Evolutionary conservation across 2,797 vertebrate species (phyloP).

Genomic region (Tamandua tetradactyla): DNA sequence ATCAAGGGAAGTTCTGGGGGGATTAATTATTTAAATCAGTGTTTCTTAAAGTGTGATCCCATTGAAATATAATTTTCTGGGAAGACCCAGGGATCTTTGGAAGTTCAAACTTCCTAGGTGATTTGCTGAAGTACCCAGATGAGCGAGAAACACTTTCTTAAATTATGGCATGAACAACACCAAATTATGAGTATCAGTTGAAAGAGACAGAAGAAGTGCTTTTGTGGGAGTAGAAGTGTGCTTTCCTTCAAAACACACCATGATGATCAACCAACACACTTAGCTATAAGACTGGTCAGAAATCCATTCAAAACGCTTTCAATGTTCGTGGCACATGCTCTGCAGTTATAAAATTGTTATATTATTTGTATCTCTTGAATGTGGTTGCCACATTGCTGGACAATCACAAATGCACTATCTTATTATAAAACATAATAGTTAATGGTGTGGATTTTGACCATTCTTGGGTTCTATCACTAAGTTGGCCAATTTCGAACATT

Average conservation of each 20-base stretch:
- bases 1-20: background rate
- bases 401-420: background rate
- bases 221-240: background rate
- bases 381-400: fast-evolving
- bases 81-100: background rate
- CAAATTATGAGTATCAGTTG: background rate
- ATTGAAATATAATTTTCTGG: background rate
- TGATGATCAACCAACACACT: background rate
- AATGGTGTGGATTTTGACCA: background rate
- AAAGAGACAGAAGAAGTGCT: background rate
- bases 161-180: background rate
- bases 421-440: background rate
- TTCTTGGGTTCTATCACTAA: background rate
- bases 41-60: background rate
- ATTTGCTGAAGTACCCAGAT: background rate
- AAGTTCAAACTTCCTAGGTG: background rate
- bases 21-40: background rate
- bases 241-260: background rate
- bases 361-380: background rate
- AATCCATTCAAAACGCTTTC: background rate
- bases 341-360: background rate
- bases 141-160: background rate
- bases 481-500: background rate
- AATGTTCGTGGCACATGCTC: background rate
- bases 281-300: background rate